phyloP scores from a whole-genome alignment of 2,113 vertebrate genomes.

The Isichthys henryi region DNA sequence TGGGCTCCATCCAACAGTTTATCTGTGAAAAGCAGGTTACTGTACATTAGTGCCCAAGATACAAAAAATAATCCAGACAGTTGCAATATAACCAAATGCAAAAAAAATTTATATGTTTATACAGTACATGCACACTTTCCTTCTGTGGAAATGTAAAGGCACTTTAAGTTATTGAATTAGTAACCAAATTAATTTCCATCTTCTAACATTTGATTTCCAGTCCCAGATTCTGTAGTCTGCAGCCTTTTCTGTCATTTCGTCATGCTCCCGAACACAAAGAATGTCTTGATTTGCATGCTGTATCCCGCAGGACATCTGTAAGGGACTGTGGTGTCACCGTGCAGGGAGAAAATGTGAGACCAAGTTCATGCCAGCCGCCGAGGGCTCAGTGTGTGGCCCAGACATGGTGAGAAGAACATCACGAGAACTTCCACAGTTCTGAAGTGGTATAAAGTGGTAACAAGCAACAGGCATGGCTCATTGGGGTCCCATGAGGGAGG shows the following conservation, averaged over 20 bases:
- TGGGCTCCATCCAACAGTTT: constrained; percentile 45
- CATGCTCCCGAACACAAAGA: background rate
- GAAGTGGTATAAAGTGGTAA: background rate
- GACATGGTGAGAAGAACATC: constrained; percentile 65
- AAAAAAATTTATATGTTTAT: constrained; percentile 17
- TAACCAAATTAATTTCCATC: background rate
- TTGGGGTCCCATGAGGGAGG: no score
- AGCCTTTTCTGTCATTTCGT: background rate
- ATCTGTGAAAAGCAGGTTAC: constrained; percentile 37
- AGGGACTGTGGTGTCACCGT: constrained; percentile 87
- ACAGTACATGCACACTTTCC: constrained; percentile 14
- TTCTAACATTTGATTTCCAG: background rate
- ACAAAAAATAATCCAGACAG: constrained; percentile 52
- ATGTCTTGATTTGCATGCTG: background rate
- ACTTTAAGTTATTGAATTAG: background rate
- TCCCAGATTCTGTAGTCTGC: background rate
- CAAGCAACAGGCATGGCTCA: no score
- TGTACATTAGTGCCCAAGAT: constrained; percentile 44
- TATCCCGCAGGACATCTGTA: constrained; percentile 75
- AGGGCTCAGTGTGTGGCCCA: constrained; percentile 75
- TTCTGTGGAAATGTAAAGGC: constrained; percentile 35
- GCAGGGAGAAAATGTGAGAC: constrained; percentile 83
- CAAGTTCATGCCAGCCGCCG: constrained; percentile 87
- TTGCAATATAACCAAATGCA: constrained; percentile 41
- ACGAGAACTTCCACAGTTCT: background rate